phyloP scores from a whole-genome alignment of 2,888 invertebrate genomes.

The Epirrhoe tristata region DNA sequence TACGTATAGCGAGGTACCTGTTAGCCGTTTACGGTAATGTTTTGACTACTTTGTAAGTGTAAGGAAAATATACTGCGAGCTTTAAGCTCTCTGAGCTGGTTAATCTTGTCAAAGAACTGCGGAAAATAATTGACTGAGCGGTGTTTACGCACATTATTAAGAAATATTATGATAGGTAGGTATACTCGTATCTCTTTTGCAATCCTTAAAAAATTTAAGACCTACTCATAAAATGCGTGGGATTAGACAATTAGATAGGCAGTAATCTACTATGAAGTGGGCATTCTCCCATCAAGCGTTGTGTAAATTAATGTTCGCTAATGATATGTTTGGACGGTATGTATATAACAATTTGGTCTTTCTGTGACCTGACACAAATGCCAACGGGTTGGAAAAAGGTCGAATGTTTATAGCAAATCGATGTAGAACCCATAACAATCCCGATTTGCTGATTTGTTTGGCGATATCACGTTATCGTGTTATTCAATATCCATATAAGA shows the following conservation, averaged over 20 bases:
- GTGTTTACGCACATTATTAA: not conserved
- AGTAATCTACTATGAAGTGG: not conserved
- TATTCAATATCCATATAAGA: not conserved
- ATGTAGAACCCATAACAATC: constrained; percentile 41
- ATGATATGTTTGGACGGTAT: constrained; percentile 6
- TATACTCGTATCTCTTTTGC: constrained; percentile 4
- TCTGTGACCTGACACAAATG: constrained; percentile 18
- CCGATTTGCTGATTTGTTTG: constrained; percentile 61
- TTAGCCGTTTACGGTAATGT: too few relatives aligned
- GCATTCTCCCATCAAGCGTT: constrained; percentile 16
- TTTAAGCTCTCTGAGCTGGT: too few relatives aligned
- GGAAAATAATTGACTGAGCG: not conserved
- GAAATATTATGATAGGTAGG: not conserved
- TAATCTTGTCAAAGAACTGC: too few relatives aligned
- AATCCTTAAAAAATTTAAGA: constrained; percentile 2
- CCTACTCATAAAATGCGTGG: constrained; percentile 11
- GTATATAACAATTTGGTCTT: constrained; percentile 1
- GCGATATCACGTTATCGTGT: constrained; percentile 44
- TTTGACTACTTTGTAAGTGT: too few relatives aligned
- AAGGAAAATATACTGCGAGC: too few relatives aligned
- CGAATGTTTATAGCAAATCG: constrained; percentile 40
- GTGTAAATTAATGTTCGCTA: constrained; percentile 23
- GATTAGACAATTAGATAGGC: constrained; percentile 15
- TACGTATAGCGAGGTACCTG: too few relatives aligned
- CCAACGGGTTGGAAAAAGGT: constrained; percentile 34